Base-by-base conservation (phyloP, 2,888 invertebrate genomes). In the Ametastegia equiseti region DNA sequence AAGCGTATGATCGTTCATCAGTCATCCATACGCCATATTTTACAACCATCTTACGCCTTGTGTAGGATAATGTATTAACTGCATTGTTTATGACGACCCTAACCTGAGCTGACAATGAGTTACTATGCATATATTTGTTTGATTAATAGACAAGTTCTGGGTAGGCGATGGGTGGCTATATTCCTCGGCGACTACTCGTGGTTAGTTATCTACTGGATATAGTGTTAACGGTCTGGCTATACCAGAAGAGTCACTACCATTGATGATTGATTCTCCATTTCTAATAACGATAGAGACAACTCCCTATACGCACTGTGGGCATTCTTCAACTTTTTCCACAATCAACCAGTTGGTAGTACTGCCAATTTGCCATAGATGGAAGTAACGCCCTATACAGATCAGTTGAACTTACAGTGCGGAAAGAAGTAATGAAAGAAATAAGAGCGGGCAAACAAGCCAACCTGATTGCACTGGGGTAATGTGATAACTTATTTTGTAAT, bases 111-210 rank as follows among this genome's bases (percentile, higher is more conserved):
- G 78, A 78, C 75, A 75, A 75, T 75, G 78, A 60, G 78, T 57
- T 78, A 60, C 78, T 57, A 63, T 78, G 78, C 78, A 78, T 78
- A 78, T 57, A 78, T 78, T 75, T 39, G 60, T 78, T 78, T 78
- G 78, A 60, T 78, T 78, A 45, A 78, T 78, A 60, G 60, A 78
- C 60, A 78, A 42, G 60, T 75, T 78, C 78, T 63, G 27, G 63
- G 60, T 78, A 63, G 60, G 27, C 39, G 60, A 57, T 75, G 54
- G 75, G 50, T 50, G 75, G 75, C 36, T 54, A 9, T 5, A 27
- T 9, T 50, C 36, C 39, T 42, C 42, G 13, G 5, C 30, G 1
- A 27, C 71, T 42, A 27, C 15, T 27, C 30, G 13, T 30, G 30
- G 47, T 30, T 75, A 75, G 30, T 67, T 67, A 67, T 39, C 39